phyloP scores from a whole-genome alignment of 1,140 invertebrate genomes.

The Bicyclus anynana region DNA sequence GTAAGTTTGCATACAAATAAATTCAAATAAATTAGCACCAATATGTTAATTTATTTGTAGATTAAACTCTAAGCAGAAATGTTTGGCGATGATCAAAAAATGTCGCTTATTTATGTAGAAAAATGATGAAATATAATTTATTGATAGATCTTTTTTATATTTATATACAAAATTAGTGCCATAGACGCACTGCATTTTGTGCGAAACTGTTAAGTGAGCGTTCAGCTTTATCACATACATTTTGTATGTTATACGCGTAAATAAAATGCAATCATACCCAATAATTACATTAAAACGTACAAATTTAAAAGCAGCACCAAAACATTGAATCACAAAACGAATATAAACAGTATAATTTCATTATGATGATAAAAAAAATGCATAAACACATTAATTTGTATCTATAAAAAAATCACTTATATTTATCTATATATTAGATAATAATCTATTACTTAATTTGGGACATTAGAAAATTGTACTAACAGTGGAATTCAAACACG shows the following conservation, averaged over 20 bases:
- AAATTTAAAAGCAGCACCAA: slow-evolving; percentile 43
- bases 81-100: too few relatives aligned
- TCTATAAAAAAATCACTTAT: slow-evolving; percentile 12
- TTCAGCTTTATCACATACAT: background rate
- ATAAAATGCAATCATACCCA: background rate
- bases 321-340: slow-evolving; percentile 34
- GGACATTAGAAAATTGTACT: slow-evolving; percentile 4
- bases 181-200: background rate
- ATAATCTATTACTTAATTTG: slow-evolving; percentile 2
- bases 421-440: background rate
- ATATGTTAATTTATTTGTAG: too few relatives aligned
- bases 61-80: too few relatives aligned
- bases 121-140: too few relatives aligned
- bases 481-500: too few relatives aligned
- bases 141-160: too few relatives aligned
- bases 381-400: slow-evolving; percentile 13
- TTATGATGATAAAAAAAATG: background rate
- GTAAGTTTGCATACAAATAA: too few relatives aligned
- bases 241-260: background rate
- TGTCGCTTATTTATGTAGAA: too few relatives aligned
- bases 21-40: too few relatives aligned
- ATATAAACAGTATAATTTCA: slow-evolving; percentile 22
- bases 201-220: background rate
- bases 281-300: background rate
- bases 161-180: too few relatives aligned